phyloP scores from a whole-genome alignment of 2,888 invertebrate species.

The Cloeon dipterum region DNA sequence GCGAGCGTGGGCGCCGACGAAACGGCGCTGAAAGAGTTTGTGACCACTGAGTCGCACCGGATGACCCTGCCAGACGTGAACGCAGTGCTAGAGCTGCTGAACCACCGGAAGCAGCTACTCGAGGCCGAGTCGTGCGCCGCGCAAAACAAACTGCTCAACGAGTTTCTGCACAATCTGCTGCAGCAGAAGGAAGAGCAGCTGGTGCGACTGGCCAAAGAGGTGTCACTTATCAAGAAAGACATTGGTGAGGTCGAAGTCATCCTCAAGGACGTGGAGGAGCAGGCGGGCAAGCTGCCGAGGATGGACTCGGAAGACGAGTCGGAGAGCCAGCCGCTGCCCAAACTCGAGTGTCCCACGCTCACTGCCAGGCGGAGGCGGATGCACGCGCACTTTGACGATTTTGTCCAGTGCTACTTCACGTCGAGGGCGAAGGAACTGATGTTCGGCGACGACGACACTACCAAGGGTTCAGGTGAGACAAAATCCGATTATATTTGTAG shows the following conservation, averaged over 20 bases:
- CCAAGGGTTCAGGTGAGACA: conserved; percentile 13
- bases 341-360: conserved; percentile 21
- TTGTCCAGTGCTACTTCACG: conserved; percentile 67
- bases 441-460: conserved; percentile 22
- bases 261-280: conserved; percentile 15
- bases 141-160: conserved; percentile 58
- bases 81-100: conserved; percentile 54
- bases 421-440: conserved; percentile 48
- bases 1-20: conserved; percentile 11
- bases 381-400: conserved; percentile 71
- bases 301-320: conserved; percentile 16
- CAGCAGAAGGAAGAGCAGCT: conserved; percentile 45
- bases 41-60: conserved; percentile 43
- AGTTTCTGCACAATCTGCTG: conserved; percentile 57
- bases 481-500: too few relatives aligned
- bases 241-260: conserved; percentile 45
- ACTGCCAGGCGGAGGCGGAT: conserved; percentile 48
- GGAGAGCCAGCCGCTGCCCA: conserved; percentile 2
- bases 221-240: conserved; percentile 50
- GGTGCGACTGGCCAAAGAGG: conserved; percentile 40
- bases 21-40: conserved; percentile 34
- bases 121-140: conserved; percentile 60
- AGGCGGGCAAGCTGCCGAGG: conserved; percentile 24
- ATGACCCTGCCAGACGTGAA: conserved; percentile 59
- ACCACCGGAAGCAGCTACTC: conserved; percentile 51